Base-by-base conservation (phyloP, 92 coral and sea anemone species). In the Hydrozoanthus gracilis region DNA sequence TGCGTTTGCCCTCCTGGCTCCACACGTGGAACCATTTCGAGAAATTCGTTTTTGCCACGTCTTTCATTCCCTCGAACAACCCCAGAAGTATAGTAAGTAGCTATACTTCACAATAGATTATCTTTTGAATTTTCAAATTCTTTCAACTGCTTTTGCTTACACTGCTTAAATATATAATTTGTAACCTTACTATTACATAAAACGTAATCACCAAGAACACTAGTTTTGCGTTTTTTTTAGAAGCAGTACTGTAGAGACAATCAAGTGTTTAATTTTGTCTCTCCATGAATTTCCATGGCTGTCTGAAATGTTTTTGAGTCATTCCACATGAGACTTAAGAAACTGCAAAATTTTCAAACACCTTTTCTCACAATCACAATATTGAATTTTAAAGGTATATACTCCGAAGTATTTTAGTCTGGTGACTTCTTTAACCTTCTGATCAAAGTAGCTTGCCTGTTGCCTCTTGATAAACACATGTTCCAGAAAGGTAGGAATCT, bases 221-320 rank as follows among this genome's bases (percentile, higher is more conserved):
- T 84, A 39, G 87, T 88, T 66, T 88, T 91, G 77, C 89, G 87
- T 49, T 73, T 77, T n/a, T n/a, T 77, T 75, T 87, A 0, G 20
- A 4, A 35, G 78, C 44, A 51, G 89, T 87, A 17, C 76, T 65
- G 17, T 17, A 87, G 15, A 78, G 86, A 77, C 89, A 79, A 69
- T 87, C 86, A 70, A 78, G 44, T 8, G 55, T 91, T 87, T 18
- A 86, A 83, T 47, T 83, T 91, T 58, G 91, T 91, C 49, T 84
- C 93, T 16, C 93, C 89, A 70, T 84, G 91, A 27, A 91, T 83
- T 78, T 62, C 39, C 75, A 83, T 66, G 35, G 93, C 87, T 14
- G 74, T 52, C 49, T 61, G 6, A 46, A 62, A 79, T 50, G 87
- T 88, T 16, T 82, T 86, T 14, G 55, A n/a, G n/a, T n/a, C n/a